A percentile compares a stretch with the other conserved stretches of the same genome.
These are phyloP conservation scores for Drosophila melanogaster DNA, from an alignment of 1,140 invertebrate genomes.

Conservation along the genomic window Release_6_plus_ISO1_MT NT_037436.4:578001-578500, in stretches of 20 bases:
- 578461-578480: conserved; percentile 84
- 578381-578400: conserved; percentile 5
- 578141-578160: conserved; percentile 30
- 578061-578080: conserved; percentile 21
- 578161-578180: conserved; percentile 20
- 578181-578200: conserved; percentile 57
- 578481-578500: conserved; percentile 84
- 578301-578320: conserved; percentile 49
- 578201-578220: conserved; percentile 66
- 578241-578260: conserved; percentile 44
- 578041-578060: conserved; percentile 33
- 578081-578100: conserved; percentile 29
- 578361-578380: conserved; percentile 65
- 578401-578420: conserved; percentile 29
- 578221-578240: conserved; percentile 70
- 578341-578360: conserved; percentile 76
- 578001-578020: conserved; percentile 78
- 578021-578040: conserved; percentile 62
- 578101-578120: conserved; percentile 2
- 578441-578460: conserved; percentile 33
- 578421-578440: conserved; percentile 20
- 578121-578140: conserved; percentile 47
- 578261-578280: conserved; percentile 6
- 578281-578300: conserved; percentile 22
- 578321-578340: conserved; percentile 77